phyloP scores from a whole-genome alignment of 2,113 vertebrate genomes.

The Climacteris rufus region DNA sequence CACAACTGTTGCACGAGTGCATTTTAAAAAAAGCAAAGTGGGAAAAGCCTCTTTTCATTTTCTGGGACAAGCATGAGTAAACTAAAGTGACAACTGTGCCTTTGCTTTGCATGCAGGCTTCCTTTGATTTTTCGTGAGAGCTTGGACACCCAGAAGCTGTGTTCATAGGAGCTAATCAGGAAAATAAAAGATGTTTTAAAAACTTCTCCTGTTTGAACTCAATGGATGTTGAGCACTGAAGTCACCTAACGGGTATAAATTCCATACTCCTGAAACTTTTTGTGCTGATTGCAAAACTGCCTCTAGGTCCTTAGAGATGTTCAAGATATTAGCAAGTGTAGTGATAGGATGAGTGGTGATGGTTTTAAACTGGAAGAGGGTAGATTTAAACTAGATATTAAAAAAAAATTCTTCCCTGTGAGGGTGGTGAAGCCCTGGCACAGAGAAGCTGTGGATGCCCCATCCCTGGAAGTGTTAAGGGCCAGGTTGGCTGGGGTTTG shows the following conservation, averaged over 20 bases:
- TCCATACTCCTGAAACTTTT: background rate
- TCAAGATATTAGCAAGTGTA: background rate
- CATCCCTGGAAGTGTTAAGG: background rate
- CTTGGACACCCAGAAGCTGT: background rate
- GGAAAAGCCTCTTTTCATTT: conserved; percentile 35
- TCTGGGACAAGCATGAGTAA: conserved; percentile 16
- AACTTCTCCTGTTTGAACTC: background rate
- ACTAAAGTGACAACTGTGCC: conserved; percentile 30
- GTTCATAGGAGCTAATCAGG: background rate
- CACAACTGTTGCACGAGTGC: background rate
- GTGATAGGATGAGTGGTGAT: background rate
- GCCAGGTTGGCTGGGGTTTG: background rate
- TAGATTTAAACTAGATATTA: background rate
- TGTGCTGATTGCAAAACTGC: background rate
- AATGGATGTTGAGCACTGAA: background rate
- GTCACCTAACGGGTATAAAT: background rate
- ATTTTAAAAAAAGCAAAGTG: background rate
- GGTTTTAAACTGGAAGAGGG: background rate
- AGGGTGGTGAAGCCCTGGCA: background rate
- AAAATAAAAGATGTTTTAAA: background rate
- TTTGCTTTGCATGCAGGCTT: background rate
- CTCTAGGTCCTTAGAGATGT: background rate
- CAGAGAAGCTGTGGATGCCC: background rate
- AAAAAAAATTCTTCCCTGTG: background rate
- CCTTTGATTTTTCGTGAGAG: conserved; percentile 6